Percentiles rank a stretch among this genome's conserved stretches.
Conservation (phyloP, 2,888 invertebrate species). For the Hyalella azteca region DNA sequence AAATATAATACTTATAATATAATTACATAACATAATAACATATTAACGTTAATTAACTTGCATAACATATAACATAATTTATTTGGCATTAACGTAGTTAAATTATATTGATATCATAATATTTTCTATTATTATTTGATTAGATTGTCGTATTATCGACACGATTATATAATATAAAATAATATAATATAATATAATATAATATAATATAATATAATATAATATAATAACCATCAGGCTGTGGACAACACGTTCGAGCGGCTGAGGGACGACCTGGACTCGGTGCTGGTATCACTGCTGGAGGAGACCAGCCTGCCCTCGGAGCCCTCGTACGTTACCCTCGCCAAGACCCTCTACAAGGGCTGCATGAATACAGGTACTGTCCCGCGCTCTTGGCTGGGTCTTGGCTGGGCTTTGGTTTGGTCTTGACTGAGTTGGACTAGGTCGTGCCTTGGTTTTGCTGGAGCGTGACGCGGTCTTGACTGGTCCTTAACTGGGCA, state of each 20-base stretch:
- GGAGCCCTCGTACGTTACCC: background rate
- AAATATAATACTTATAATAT: no score
- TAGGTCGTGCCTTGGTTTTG: no score
- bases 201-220: no score
- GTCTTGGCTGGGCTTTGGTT: background rate
- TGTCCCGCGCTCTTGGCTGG: background rate
- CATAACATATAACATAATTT: no score
- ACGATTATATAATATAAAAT: no score
- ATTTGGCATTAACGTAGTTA: background rate
- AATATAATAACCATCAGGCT: slow-evolving; percentile 39
- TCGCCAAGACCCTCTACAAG: slow-evolving; percentile 82
- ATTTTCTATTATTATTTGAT: background rate
- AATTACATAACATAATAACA: no score
- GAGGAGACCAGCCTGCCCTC: slow-evolving; percentile 40
- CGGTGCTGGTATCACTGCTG: slow-evolving; percentile 59
- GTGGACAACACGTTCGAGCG: slow-evolving; percentile 84
- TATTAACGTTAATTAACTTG: no score
- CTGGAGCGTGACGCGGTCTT: no score
- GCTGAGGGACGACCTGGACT: slow-evolving; percentile 79
- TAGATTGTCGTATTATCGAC: background rate
- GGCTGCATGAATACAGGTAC: slow-evolving; percentile 90
- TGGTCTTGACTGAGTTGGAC: no score
- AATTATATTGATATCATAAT: background rate
- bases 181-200: no score
- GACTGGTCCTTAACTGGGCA: no score